Evolutionary conservation across 2,888 invertebrate genomes (phyloP), one percentile per base, ranked within the genome.

Genomic region (Argyra leucocephala): DNA sequence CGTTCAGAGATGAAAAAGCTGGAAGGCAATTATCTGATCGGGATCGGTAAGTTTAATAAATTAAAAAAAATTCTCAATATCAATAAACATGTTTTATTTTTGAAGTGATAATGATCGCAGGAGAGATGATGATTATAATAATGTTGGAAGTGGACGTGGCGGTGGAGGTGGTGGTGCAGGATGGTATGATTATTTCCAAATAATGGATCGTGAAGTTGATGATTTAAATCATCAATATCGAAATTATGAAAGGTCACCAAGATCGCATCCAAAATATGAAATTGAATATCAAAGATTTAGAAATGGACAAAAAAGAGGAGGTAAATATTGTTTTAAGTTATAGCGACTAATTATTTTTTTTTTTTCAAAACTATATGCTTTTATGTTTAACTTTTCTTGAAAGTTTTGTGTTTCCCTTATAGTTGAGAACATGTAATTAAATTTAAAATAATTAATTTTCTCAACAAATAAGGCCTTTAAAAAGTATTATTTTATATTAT

Each of bases 141-240:
- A 21, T n/a, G 10, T n/a, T 21, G 22, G 57, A 3, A 22, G 22
- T 22, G n/a, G 24, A 12, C 9, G 22, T 1, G 61, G 61, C 18
- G 31, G 31, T 26, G 31, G 61, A 7, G 26, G 60, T 6, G 9
- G 26, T 26, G 26, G n/a, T 4, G 26, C n/a, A n/a, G 24, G 26
- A n/a, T 26, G 69, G 69, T 18, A 48, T 15, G 48, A 57, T n/a
- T 69, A 67, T 61, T 62, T 60, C 15, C 22, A 26, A 23, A 57
- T 67, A 9, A 26, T 67, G n/a, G 36, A 57, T n/a, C 48, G 64
- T 12, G 62, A 63, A n/a, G 24, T 69, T 5, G 69, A 66, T 21
- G 61, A 65, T 31, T 63, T 69, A 3, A 64, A 66, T 22, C n/a
- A 15, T 12, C 60, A 64, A n/a, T 69, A 69, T 48, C 64, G 66